Conservation (phyloP, 2,797 vertebrate genomes). For the Phataginus tetradactyla region DNA sequence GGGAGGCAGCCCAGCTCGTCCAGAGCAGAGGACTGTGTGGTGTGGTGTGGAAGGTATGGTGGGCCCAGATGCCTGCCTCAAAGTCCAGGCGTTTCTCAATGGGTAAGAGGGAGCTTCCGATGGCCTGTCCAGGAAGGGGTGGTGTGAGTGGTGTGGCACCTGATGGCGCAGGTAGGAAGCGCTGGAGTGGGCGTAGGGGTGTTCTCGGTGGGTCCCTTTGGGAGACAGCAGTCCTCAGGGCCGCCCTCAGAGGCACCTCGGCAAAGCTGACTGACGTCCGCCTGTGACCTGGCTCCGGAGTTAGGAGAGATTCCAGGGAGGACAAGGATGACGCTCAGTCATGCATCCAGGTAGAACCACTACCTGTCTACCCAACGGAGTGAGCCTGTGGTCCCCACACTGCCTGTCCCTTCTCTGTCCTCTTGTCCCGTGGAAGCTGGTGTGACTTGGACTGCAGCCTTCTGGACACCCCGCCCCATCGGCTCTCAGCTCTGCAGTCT, state of each 20-base stretch:
- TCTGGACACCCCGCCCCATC: no score
- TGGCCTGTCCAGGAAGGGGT: not conserved
- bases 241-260: not conserved
- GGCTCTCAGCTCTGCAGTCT: not conserved
- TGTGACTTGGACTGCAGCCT: not conserved
- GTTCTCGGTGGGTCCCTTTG: not conserved
- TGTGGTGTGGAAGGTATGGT: not conserved
- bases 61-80: not conserved
- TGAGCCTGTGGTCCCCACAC: not conserved
- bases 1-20: not conserved
- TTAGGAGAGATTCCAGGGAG: not conserved
- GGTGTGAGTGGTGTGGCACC: fast-evolving
- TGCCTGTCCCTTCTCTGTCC: fast-evolving
- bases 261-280: not conserved
- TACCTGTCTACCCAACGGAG: fast-evolving
- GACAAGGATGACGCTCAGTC: not conserved
- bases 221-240: not conserved
- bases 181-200: not conserved
- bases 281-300: not conserved
- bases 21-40: no score
- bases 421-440: fast-evolving
- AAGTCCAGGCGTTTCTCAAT: not conserved
- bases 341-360: not conserved
- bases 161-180: not conserved
- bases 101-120: not conserved